Base-by-base conservation (phyloP, 2,113 vertebrate genomes). In the Polypterus bichir region DNA sequence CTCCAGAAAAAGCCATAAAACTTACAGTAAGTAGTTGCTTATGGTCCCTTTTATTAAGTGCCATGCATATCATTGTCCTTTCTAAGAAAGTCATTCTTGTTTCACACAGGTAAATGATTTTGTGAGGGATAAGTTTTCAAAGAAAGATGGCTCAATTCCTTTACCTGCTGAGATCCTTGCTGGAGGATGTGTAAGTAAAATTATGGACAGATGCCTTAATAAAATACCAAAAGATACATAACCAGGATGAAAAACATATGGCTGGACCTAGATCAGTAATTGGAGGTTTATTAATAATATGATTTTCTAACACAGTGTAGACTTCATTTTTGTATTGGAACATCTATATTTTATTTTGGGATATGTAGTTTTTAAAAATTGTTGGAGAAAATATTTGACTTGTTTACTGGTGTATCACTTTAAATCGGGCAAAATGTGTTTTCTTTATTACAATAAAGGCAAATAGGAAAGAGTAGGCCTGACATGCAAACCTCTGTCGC, bases 1-100 rank as follows among this genome's bases (percentile, higher is more conserved):
- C 94, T 75, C 94, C 94, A 65, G 94, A 97, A 85, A 97, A 97
- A 79, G 94, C 94, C 74, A 97, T 97, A 85, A 97, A 97, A 77
- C 86, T 97, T 74, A 97, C 92, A 78, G 94, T 93, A 89, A 89
- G 92, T 94, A 79, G 76, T 69, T 81, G 74, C 72, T 53, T 73
- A 52, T 57, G 54, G 46, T 63, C 65, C 54, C 46, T 68, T 70
- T 72, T 47, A 47, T 65, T 63, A 60, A 70, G 68, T 70, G 78
- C 72, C 72, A 73, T 67, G 69, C 65, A 27, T 27, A 27, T 27
- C 27, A 27, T 27, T 27, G 27, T 59, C 48, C 27, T 63, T 64
- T 68, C 67, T 63, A 3, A 47, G 67, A 11, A 68, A 59, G 47
- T 57, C 27, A 44, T 8, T 55, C 4, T 7, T 5, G 59, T 6